phyloP scores from a whole-genome alignment of 2,113 vertebrate species.

The Cynopterus brachyotis region DNA sequence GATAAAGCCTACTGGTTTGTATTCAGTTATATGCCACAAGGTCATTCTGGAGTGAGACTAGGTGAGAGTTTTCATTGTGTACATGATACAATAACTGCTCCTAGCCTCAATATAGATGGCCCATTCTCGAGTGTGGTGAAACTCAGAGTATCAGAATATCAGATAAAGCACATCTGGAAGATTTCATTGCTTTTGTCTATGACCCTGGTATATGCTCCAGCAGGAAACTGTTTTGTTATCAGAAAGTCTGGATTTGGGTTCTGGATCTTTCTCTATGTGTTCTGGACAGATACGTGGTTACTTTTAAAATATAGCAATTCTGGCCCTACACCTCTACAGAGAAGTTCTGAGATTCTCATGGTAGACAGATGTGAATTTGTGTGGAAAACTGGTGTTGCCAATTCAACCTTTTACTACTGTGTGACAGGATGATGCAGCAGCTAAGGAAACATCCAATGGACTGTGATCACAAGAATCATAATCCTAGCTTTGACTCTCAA shows the following conservation, averaged over 20 bases:
- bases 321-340: too few species aligned
- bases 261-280: neutral
- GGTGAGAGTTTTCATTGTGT: neutral
- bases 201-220: neutral
- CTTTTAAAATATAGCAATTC: too few species aligned
- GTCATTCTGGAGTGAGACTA: neutral
- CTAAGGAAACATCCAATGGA: neutral
- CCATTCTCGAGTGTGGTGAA: neutral
- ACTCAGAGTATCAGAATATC: neutral
- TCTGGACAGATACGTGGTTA: neutral
- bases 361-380: accelerated
- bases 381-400: neutral
- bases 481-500: neutral
- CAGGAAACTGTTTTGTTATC: neutral
- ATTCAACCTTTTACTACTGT: accelerated
- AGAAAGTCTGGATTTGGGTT: neutral
- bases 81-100: neutral
- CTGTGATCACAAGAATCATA: neutral
- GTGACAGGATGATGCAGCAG: accelerated
- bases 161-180: neutral
- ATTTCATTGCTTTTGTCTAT: neutral
- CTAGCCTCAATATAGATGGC: neutral
- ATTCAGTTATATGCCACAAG: neutral
- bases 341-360: accelerated
- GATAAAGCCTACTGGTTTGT: neutral